Evolutionary conservation across 2,797 vertebrate species (phyloP), one percentile per base, ranked within the genome.

Genomic region (Hydrocynus forskahlii): DNA sequence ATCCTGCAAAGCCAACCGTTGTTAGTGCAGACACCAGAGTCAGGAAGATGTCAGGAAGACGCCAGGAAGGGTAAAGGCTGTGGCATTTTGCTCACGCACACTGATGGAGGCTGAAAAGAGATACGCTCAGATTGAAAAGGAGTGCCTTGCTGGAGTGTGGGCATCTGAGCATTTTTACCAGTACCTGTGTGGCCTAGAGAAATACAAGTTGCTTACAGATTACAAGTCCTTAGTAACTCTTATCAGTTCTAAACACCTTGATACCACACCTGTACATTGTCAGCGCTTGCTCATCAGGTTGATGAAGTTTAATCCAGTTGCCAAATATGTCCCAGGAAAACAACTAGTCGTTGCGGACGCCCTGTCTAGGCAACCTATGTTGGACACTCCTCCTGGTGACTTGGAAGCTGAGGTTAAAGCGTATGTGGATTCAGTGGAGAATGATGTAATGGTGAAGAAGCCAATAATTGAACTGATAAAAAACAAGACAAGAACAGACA

Each of bases 241-340:
- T 0, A 80, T 83, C 8, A 74, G 59, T 14, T 59, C 29, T 5
- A 40, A 74, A 21, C 19, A 74, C 10, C 71, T 74, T 7, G 52
- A 83, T 25, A 85, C 16, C 21, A 25, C 76, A 6, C 75, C 74
- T 0, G 1, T 81, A 1, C 5, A 57, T 10, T 84, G 83, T n/a
- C 75, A 81, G 66, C 29, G 62, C 45, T 17, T 86, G 25, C 71
- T 84, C 3, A 79, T 81, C 3, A 17, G 76, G 13, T 48, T 81
- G 4, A 78, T 83, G 64, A 83, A 68, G 54, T 76, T 86, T 38
- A 86, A 79, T 48, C 57, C 66, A 7, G 19, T 72, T 7, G 50
- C 66, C 0, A 79, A 63, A 57, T 76, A 81, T 29, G 52, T 86
- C 14, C 66, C 52, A 6, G 52, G 71, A 0, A 73, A 57, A 57